phyloP scores from a whole-genome alignment of 2,888 invertebrate genomes.

The Tribolium freemani region DNA sequence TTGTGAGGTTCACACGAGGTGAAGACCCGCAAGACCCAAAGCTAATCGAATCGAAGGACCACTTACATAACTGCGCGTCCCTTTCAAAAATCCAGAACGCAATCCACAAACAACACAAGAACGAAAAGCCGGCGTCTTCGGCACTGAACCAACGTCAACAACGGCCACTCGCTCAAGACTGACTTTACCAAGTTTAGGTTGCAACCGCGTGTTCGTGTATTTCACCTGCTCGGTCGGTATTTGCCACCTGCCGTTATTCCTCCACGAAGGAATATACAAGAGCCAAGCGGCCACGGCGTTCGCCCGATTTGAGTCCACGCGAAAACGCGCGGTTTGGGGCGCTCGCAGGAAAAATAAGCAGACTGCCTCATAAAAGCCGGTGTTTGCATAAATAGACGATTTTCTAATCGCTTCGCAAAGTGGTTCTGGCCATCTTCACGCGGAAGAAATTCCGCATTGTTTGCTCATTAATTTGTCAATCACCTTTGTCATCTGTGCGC shows the following conservation, averaged over 20 bases:
- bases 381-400: background rate
- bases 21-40: background rate
- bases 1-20: too few species aligned
- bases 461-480: slow-evolving; percentile 25
- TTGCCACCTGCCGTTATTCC: slow-evolving; percentile 59
- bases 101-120: slow-evolving; percentile 3
- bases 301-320: slow-evolving; percentile 1
- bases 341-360: background rate
- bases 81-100: slow-evolving; percentile 7
- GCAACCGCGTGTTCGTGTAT: slow-evolving; percentile 52
- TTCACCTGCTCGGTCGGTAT: slow-evolving; percentile 57
- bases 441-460: slow-evolving; percentile 15
- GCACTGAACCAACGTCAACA: slow-evolving; percentile 39
- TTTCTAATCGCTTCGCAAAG: background rate
- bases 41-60: background rate
- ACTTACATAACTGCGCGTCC: background rate
- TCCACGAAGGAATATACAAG: slow-evolving; percentile 8
- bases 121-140: background rate
- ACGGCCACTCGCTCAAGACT: slow-evolving; percentile 51
- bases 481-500: slow-evolving; percentile 14
- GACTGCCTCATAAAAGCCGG: background rate
- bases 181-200: slow-evolving; percentile 43
- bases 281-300: background rate
- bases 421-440: background rate
- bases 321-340: background rate